Evolutionary conservation across 2,113 vertebrate species (phyloP), one percentile per base, ranked within the genome.

Genomic region (Hemichromis elongatus): DNA sequence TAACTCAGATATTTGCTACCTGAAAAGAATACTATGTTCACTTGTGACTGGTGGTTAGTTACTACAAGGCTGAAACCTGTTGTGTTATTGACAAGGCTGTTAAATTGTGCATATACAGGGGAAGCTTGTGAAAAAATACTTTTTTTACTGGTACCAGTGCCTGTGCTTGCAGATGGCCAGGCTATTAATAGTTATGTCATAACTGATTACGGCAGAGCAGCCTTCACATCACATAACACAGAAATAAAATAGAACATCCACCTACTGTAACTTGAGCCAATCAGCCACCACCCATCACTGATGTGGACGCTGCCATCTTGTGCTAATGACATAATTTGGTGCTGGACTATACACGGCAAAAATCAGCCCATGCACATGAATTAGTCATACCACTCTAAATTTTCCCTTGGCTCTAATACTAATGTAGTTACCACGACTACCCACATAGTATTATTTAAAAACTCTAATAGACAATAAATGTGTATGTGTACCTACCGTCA

Each of bases 41-140:
- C 21, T 42, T 70, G 13, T 70, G 40, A 70, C 37, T 70, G 40
- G 40, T 45, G n/a, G 16, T 45, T 70, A 40, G 40, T 70, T 70
- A 4, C 66, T 37, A 70, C 37, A 70, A 24, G 33, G 59, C 33
- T 37, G 19, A 37, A 63, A 63, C 37, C 19, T 33, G 37, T 37
- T 63, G 59, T 63, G 30, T 33, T 33, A 33, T 33, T 45, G 42
- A 45, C 42, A 45, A 12, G 12, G 12, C 42, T 45, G 13, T 70
- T 40, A 26, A 70, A 70, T 45, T 70, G 40, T 45, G 21, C 66
- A 45, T 70, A 70, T 45, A 26, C 13, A 45, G 0, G 13, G 21
- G 21, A 70, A 70, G 45, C 13, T 45, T 8, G 8, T 24, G 12
- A 7, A 68, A 68, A 0, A 30, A 8, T 0, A 0, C 0, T 4